A percentile compares a stretch with the other conserved stretches of the same genome.
Conservation (phyloP, 2,797 vertebrate genomes). For the Chromobotia macracanthus region DNA sequence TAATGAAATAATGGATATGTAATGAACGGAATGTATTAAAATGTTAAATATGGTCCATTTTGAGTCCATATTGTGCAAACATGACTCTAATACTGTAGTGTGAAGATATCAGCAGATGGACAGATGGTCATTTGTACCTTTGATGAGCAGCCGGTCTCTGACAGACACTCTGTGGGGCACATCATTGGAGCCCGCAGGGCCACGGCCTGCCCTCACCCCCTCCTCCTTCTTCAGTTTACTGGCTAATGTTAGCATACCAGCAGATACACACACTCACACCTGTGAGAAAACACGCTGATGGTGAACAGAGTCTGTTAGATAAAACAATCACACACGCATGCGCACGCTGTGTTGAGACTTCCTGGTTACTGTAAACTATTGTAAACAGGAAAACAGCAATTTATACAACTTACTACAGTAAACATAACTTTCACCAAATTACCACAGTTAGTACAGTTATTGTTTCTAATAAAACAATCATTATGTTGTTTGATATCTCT, state of each 20-base stretch:
- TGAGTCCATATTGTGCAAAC: too few species aligned
- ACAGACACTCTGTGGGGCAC: conserved; percentile 91
- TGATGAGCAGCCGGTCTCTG: conserved; percentile 92
- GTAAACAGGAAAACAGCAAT: too few species aligned
- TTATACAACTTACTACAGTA: too few species aligned
- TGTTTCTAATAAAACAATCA: too few species aligned
- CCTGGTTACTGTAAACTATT: too few species aligned
- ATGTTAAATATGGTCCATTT: too few species aligned
- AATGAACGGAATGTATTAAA: too few species aligned
- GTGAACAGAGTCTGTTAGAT: background rate
- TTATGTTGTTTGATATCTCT: too few species aligned
- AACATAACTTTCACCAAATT: too few species aligned
- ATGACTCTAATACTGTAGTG: background rate
- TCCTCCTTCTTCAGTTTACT: conserved; percentile 95
- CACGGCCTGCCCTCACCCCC: conserved; percentile 83
- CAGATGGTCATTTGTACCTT: conserved; percentile 79
- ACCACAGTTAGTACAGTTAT: too few species aligned
- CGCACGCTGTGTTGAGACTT: background rate
- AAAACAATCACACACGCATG: conserved; percentile 1
- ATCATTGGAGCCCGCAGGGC: conserved; percentile 79
- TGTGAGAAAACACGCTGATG: conserved; percentile 19
- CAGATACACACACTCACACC: conserved; percentile 58
- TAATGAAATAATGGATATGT: too few species aligned
- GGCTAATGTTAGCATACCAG: conserved; percentile 90
- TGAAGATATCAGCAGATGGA: background rate